Base-by-base conservation (phyloP, 2,888 invertebrate genomes). In the Polylopha cassiicola region DNA sequence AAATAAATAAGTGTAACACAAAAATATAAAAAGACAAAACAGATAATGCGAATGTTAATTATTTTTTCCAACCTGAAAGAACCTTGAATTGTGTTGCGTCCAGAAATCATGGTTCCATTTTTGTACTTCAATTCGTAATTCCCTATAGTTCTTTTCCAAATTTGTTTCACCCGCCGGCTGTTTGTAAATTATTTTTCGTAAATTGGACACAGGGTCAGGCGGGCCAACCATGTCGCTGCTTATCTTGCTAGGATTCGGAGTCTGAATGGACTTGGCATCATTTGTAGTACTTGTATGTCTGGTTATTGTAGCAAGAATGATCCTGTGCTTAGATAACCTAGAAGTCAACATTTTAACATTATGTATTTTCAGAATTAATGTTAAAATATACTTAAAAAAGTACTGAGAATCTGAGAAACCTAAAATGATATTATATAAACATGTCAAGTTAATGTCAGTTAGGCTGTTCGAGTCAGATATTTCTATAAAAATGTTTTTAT, bases 81-180 rank as follows among this genome's bases (percentile, higher is more conserved):
- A 96, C 38, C 87, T 89, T 13, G 87, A 87, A 63, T 96, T 96
- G 57, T 96, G 95, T 45, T 87, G 85, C 0, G 87, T 82, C 96
- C 96, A 96, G 77, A 95, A 96, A 20, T 87, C 80, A 49, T 95
- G 91, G 71, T 95, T 95, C 95, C 95, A 96, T 39, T 87, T 79
- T 57, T 94, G 93, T 0, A 92, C 91, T 44, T 90, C 89, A 47
- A 88, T 81, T 58, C 92, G 88, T 49, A 89, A 69, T 50, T 88
- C 67, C 44, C 95, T 86, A 53, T 92, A 89, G 48, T 75, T 71
- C 51, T 79, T 88, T 56, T 94, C 92, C 36, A 91, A 58, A 1
- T 59, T 48, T 0, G 91, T 90, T 77, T 96, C 95, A 54, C 90
- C 81, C 2, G 80, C 50, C 2, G 89, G 82, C 52, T 88, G 82